phyloP scores from a whole-genome alignment of 2,888 invertebrate species.

The Philereme transversata region DNA sequence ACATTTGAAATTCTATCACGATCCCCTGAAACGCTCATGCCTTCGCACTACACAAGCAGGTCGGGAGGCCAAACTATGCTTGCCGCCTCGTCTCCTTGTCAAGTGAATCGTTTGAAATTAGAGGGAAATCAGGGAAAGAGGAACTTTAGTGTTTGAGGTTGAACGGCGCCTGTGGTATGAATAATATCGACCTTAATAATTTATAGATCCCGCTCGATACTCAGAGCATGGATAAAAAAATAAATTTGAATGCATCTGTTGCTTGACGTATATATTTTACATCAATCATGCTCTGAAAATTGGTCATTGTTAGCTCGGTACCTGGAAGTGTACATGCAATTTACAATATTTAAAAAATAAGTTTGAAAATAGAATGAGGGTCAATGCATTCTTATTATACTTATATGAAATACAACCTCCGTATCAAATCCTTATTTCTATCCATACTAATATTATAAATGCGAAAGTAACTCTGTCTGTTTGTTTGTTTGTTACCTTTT shows the following conservation, averaged over 20 bases:
- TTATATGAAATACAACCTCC: too few relatives aligned
- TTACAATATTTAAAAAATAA: too few relatives aligned
- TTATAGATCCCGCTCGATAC: conserved; percentile 14
- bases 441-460: too few relatives aligned
- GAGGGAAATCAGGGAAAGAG: conserved; percentile 46
- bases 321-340: too few relatives aligned
- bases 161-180: conserved; percentile 27
- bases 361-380: too few relatives aligned
- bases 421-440: too few relatives aligned
- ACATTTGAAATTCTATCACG: conserved; percentile 37
- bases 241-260: conserved; percentile 17
- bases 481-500: too few relatives aligned
- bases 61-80: conserved; percentile 33
- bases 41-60: conserved; percentile 15
- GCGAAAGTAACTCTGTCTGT: too few relatives aligned
- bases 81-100: conserved; percentile 46
- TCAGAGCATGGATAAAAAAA: conserved; percentile 16
- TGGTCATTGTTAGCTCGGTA: too few relatives aligned
- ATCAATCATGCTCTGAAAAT: too few relatives aligned
- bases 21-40: conserved; percentile 16
- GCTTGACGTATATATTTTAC: too few relatives aligned
- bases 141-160: conserved; percentile 47
- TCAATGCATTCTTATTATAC: too few relatives aligned
- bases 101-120: conserved; percentile 54
- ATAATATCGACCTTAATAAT: conserved; percentile 32